Percentiles rank a stretch among this genome's conserved stretches.
phyloP scores from a whole-genome alignment of 2,797 vertebrate species.

The Sebastes flavidus region DNA sequence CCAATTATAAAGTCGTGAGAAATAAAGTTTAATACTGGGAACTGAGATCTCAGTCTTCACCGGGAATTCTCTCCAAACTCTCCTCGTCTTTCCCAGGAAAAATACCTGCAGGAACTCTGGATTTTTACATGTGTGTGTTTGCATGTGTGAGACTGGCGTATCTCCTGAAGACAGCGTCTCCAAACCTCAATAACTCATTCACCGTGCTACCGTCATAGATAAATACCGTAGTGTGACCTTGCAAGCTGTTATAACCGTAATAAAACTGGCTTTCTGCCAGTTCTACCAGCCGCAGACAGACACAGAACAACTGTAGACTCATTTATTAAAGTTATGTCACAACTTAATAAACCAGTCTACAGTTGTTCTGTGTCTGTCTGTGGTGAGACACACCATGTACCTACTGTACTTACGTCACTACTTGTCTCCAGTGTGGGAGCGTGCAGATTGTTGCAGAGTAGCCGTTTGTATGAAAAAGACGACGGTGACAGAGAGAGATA shows the following conservation, averaged over 20 bases:
- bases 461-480: neutral
- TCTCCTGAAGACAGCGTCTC: neutral
- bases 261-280: neutral
- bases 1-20: neutral
- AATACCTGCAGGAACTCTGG: neutral
- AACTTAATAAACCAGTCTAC: too few species aligned
- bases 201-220: neutral
- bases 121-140: neutral
- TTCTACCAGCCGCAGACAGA: neutral
- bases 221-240: neutral
- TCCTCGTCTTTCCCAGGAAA: neutral
- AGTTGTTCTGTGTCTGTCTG: too few species aligned
- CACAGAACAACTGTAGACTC: neutral
- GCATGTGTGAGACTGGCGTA: neutral
- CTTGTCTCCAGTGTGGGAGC: neutral
- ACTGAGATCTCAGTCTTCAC: neutral
- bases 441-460: neutral
- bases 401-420: neutral
- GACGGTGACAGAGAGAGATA: neutral
- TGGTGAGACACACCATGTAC: neutral
- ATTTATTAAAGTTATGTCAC: neutral
- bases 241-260: neutral
- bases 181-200: neutral
- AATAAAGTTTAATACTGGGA: neutral
- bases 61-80: neutral